Percentiles rank a stretch among this genome's conserved stretches.
phyloP scores from a whole-genome alignment of 2,888 invertebrate genomes.

The Oscheius sp. region DNA sequence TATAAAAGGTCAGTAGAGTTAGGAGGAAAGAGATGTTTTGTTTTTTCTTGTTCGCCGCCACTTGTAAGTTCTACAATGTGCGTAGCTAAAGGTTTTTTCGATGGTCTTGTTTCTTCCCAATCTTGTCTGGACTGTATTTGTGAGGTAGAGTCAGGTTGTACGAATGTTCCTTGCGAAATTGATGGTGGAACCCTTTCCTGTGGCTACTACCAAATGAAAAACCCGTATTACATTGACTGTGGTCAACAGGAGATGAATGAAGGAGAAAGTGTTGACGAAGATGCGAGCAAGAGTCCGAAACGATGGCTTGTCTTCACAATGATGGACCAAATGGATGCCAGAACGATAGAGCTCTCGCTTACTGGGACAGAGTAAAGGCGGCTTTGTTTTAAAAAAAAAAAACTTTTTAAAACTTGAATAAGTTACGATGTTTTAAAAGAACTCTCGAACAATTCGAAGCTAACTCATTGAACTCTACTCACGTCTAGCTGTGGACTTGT shows the following conservation, averaged over 20 bases:
- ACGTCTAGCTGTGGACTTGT: no score
- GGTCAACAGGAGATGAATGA: slow-evolving; percentile 63
- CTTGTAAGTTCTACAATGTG: neutral
- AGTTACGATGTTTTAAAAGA: no score
- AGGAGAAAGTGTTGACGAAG: slow-evolving; percentile 57
- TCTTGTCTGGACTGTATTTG: slow-evolving; percentile 54
- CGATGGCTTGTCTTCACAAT: slow-evolving; percentile 42
- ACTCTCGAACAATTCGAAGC: no score
- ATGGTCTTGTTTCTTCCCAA: neutral
- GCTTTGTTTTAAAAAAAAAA: no score
- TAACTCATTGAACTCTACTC: no score
- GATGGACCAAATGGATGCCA: slow-evolving; percentile 37
- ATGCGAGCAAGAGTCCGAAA: slow-evolving; percentile 46
- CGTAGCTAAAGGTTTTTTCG: neutral
- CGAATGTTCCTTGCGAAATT: slow-evolving; percentile 52
- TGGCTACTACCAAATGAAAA: slow-evolving; percentile 70
- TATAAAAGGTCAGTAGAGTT: no score
- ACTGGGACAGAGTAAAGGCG: slow-evolving; percentile 12
- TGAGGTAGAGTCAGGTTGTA: slow-evolving; percentile 50
- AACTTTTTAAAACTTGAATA: no score
- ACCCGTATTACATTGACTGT: slow-evolving; percentile 72
- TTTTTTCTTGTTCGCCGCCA: neutral
- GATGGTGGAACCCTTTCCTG: slow-evolving; percentile 60
- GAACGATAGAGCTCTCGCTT: neutral
- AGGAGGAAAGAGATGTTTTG: neutral